Conservation (phyloP, 2,113 vertebrate genomes). For the Dicerorhinus sumatrensis region DNA sequence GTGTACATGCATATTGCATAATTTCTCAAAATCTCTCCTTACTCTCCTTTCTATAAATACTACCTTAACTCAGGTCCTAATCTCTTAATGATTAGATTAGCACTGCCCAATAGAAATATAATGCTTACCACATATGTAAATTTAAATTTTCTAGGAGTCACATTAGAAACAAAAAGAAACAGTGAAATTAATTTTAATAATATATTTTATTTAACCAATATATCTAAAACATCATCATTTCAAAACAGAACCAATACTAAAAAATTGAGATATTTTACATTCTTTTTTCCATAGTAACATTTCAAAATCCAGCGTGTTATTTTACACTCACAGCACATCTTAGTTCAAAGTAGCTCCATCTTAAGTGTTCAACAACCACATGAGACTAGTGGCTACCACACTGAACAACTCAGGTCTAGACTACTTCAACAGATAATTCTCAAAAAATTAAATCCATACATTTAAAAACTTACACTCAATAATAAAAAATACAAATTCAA, state of each 20-base stretch:
- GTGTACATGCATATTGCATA: background rate
- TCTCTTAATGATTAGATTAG: background rate
- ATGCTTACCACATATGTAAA: background rate
- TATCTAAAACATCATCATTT: background rate
- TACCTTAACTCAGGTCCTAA: background rate
- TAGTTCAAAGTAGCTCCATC: background rate
- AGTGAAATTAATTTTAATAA: conserved; percentile 21
- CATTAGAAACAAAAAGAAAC: conserved; percentile 8
- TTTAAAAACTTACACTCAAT: background rate
- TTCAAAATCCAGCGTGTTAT: conserved; percentile 13
- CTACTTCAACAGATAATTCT: background rate
- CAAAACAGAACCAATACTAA: background rate
- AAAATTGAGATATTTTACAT: background rate
- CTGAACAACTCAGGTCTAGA: background rate
- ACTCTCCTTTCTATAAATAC: conserved; percentile 30
- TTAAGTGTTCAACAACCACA: background rate
- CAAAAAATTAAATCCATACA: background rate
- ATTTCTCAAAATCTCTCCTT: conserved; percentile 7
- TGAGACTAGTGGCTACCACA: background rate
- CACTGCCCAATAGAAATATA: background rate
- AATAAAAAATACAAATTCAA: background rate
- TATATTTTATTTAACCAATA: background rate
- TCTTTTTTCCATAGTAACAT: background rate
- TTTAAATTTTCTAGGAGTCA: background rate
- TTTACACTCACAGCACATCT: background rate